Base-by-base conservation (phyloP, 2,797 vertebrate genomes). In the Catamblyrhynchus diadema region DNA sequence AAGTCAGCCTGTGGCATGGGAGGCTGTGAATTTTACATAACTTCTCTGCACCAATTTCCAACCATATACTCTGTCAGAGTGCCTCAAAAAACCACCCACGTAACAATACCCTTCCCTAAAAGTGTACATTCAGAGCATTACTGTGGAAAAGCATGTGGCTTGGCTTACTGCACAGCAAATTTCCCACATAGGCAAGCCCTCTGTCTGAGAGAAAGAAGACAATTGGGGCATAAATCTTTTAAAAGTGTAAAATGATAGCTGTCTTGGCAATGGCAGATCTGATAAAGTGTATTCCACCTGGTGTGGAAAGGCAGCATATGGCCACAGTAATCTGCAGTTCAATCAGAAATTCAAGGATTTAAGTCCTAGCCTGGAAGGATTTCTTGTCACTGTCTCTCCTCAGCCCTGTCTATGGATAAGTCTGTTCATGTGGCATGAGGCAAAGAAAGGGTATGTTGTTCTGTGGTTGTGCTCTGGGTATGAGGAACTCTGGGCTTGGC, bases 271-370 rank as follows among this genome's bases (percentile, higher is more conserved):
- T 91, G 81, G 88, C 84, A 92, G 67, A 77, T 90, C 90, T 94
- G 95, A 95, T 94, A 81, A 93, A 95, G 92, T 85, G 44, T 89
- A 85, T 93, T 93, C 95, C 95, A 96, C 96, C 95, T 95, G 96
- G 87, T 94, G 90, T 95, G 86, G 81, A 91, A 92, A 92, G 79
- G 62, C 81, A 94, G 84, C 92, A 96, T 95, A 93, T 95, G 94
- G 96, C 79, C 42, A 51, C 60, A 61, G 72, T 89, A 95, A 92
- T 95, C 92, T 93, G 73, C 53, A 90, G 73, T 86, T 93, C 93
- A 91, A 47, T 87, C 88, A 95, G 81, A 95, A 91, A 85, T 87
- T 35, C 47, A 13, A 89, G 79, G 74, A 59, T 83, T 91, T 92
- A 86, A 95, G 45, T 65, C 48, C 71, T 50, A 82, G 74, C 48